phyloP scores from a whole-genome alignment of 2,797 vertebrate species.

The Chrosomus eos region DNA sequence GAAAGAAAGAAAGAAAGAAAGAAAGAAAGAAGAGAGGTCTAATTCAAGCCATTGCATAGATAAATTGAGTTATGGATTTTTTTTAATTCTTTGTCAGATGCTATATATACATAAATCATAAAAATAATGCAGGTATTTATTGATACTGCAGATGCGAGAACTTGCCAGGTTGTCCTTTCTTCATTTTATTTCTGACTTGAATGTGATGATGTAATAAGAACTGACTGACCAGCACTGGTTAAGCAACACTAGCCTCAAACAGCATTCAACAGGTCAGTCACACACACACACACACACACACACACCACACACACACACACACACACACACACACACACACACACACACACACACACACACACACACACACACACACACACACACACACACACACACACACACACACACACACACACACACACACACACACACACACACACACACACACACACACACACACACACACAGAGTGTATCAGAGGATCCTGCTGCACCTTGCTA shows the following conservation, averaged over 20 bases:
- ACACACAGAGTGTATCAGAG: constrained; percentile 14
- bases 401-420: constrained; percentile 4
- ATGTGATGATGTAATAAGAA: not conserved
- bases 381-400: too few relatives aligned
- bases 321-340: not conserved
- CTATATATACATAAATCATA: too few relatives aligned
- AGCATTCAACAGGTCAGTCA: not conserved
- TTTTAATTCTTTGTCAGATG: not conserved
- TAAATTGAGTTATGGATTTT: too few relatives aligned
- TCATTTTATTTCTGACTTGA: not conserved
- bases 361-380: not conserved
- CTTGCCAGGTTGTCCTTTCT: not conserved
- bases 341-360: not conserved
- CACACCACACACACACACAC: not conserved
- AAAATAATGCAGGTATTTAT: not conserved
- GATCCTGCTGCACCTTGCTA: constrained; percentile 27
- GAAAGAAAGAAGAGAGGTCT: not conserved
- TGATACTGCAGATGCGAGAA: not conserved
- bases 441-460: not conserved
- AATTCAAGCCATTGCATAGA: not conserved
- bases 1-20: too few relatives aligned
- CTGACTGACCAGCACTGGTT: too few relatives aligned
- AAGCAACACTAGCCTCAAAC: not conserved
- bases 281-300: constrained; percentile 1
- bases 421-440: constrained; percentile 8